phyloP scores from a whole-genome alignment of 2,888 invertebrate genomes.

The Tipula lateralis region DNA sequence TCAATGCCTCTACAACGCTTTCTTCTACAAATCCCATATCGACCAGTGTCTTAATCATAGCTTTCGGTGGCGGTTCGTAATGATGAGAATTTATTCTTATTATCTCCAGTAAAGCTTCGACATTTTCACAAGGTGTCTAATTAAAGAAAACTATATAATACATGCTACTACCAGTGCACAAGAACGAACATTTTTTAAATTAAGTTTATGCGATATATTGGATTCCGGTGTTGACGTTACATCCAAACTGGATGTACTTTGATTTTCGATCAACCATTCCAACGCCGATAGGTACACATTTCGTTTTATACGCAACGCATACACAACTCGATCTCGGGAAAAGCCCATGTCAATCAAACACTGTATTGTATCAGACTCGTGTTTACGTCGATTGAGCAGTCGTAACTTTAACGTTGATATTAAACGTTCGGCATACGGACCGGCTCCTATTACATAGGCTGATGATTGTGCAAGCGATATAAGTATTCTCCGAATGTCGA shows the following conservation, averaged over 20 bases:
- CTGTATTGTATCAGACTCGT: conserved; percentile 53
- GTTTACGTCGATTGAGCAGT: conserved; percentile 50
- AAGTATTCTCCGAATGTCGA: conserved; percentile 62
- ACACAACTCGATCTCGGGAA: conserved; percentile 52
- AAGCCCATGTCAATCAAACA: conserved; percentile 63
- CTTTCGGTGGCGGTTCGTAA: conserved; percentile 43
- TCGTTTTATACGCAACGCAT: conserved; percentile 50
- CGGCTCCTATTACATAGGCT: conserved; percentile 52
- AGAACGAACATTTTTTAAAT: conserved; percentile 28
- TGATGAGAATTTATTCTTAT: conserved; percentile 47
- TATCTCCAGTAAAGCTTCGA: conserved; percentile 46
- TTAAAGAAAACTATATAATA: not conserved
- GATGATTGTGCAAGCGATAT: conserved; percentile 61
- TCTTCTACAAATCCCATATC: conserved; percentile 61
- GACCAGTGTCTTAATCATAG: conserved; percentile 42
- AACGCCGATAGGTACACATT: conserved; percentile 52
- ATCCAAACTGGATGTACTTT: conserved; percentile 42
- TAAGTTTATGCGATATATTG: conserved; percentile 30
- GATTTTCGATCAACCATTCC: conserved; percentile 59
- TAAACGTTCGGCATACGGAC: conserved; percentile 51
- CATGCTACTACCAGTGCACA: no score
- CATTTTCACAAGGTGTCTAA: conserved; percentile 44
- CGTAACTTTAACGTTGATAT: conserved; percentile 52
- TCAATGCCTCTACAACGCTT: conserved; percentile 56
- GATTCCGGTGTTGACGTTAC: not conserved